phyloP scores from a whole-genome alignment of 2,888 invertebrate species.

The Pharmacophagus antenor region DNA sequence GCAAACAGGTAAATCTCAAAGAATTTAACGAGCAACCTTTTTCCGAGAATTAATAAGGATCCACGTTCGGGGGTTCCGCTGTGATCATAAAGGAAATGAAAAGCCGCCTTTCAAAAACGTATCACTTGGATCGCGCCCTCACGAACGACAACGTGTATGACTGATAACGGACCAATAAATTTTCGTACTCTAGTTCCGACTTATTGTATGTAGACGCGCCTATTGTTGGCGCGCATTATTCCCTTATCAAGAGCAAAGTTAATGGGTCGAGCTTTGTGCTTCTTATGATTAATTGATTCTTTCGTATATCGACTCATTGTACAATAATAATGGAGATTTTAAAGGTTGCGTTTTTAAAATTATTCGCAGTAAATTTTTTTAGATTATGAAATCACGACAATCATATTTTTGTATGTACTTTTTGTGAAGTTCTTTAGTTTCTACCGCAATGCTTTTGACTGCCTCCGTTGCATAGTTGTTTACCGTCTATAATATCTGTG shows the following conservation, averaged over 20 bases:
- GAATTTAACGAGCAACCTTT: conserved; percentile 20
- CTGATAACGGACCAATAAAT: conserved; percentile 26
- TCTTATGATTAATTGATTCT: conserved; percentile 77
- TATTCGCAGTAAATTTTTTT: too few species aligned
- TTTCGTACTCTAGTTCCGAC: conserved; percentile 47
- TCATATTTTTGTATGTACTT: too few species aligned
- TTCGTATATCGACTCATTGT: conserved; percentile 69
- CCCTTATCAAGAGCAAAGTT: conserved; percentile 78
- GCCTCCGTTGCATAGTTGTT: too few species aligned
- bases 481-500: too few species aligned
- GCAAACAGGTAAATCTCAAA: conserved; percentile 11
- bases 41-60: conserved; percentile 14
- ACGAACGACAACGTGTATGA: conserved; percentile 57
- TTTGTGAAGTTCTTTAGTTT: too few species aligned
- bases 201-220: conserved; percentile 62
- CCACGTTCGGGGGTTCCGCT: conserved; percentile 10
- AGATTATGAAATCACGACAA: too few species aligned
- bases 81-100: conserved; percentile 31
- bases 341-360: too few species aligned
- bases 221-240: conserved; percentile 74
- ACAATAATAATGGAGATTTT: conserved; percentile 76
- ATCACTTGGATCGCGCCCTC: conserved; percentile 33
- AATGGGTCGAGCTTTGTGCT: conserved; percentile 77
- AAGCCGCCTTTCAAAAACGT: conserved; percentile 26
- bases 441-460: too few species aligned